Evolutionary conservation across 2,113 vertebrate species (phyloP).

Genomic region (Sphaerodactylus townsendi): DNA sequence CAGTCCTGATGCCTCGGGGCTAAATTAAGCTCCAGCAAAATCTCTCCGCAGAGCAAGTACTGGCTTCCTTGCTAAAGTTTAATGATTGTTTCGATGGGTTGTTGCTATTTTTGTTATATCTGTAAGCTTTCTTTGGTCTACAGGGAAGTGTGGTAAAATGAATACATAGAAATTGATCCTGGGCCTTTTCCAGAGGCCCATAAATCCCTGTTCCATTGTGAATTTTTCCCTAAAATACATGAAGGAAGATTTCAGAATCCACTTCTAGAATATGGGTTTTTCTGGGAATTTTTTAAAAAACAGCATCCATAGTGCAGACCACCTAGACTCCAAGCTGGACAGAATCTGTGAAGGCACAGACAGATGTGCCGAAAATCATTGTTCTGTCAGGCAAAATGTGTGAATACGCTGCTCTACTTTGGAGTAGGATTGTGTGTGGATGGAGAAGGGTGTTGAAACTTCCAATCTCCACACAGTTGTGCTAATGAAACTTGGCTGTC

Average conservation of each 20-base stretch:
- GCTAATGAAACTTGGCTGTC: no score
- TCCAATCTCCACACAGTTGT: no score
- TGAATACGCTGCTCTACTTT: no score
- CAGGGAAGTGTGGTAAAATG: no score
- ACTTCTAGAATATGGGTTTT: background rate
- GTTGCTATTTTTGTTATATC: background rate
- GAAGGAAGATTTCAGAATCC: background rate
- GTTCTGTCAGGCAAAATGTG: no score
- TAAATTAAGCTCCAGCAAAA: background rate
- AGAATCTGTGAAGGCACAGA: background rate
- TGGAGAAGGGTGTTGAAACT: no score
- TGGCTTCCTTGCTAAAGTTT: background rate
- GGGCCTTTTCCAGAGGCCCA: background rate
- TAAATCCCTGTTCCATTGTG: background rate
- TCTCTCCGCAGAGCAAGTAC: background rate
- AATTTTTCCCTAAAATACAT: background rate
- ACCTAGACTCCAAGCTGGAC: background rate
- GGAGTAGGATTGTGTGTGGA: no score
- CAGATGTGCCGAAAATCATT: no score
- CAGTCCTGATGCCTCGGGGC: background rate
- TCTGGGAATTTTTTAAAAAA: background rate
- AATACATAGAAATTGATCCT: background rate
- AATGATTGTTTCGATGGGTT: background rate
- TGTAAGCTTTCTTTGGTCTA: background rate
- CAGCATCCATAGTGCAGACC: background rate